These are phyloP conservation scores for Anolis sagrei DNA, from an alignment of 2,113 vertebrate species.

Conservation along the genomic window DNA sequence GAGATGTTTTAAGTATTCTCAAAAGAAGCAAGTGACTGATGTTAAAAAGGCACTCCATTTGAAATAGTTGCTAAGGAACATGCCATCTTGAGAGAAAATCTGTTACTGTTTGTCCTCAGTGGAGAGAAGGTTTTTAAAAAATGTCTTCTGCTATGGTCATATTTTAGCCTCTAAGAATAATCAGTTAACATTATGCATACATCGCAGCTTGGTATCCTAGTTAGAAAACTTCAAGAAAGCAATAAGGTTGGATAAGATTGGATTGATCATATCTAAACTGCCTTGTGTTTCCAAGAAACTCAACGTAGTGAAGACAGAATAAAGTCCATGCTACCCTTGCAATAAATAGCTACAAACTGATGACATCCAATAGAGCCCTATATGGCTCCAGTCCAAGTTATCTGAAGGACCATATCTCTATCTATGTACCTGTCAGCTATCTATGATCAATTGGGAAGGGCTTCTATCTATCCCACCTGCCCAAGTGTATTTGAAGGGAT, in stretches of 20 bases:
- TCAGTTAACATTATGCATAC: slow-evolving; percentile 40
- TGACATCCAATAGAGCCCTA: too few species aligned
- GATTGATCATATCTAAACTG: not conserved
- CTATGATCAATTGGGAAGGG: too few species aligned
- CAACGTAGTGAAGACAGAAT: not conserved
- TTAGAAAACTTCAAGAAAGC: slow-evolving; percentile 34
- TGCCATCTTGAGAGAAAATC: slow-evolving; percentile 74
- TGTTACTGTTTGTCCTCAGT: slow-evolving; percentile 69
- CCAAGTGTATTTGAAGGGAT: too few species aligned
- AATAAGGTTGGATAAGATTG: not conserved
- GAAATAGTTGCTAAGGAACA: slow-evolving; percentile 91
- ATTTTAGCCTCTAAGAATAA: slow-evolving; percentile 59
- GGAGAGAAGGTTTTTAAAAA: slow-evolving; percentile 57
- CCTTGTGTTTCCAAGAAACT: not conserved
- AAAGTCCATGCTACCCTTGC: too few species aligned
- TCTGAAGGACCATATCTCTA: too few species aligned
- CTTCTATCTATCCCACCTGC: too few species aligned
- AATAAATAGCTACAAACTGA: too few species aligned
- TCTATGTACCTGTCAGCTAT: too few species aligned
- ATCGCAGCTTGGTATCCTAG: not conserved
- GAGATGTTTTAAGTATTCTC: slow-evolving; percentile 69
- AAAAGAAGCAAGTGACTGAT: slow-evolving; percentile 70
- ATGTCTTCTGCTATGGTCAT: slow-evolving; percentile 50
- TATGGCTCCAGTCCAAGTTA: too few species aligned
- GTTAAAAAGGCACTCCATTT: slow-evolving; percentile 75